Evolutionary conservation across 2,113 vertebrate species (phyloP), one percentile per base, ranked within the genome.

Genomic region (Poecile atricapillus): DNA sequence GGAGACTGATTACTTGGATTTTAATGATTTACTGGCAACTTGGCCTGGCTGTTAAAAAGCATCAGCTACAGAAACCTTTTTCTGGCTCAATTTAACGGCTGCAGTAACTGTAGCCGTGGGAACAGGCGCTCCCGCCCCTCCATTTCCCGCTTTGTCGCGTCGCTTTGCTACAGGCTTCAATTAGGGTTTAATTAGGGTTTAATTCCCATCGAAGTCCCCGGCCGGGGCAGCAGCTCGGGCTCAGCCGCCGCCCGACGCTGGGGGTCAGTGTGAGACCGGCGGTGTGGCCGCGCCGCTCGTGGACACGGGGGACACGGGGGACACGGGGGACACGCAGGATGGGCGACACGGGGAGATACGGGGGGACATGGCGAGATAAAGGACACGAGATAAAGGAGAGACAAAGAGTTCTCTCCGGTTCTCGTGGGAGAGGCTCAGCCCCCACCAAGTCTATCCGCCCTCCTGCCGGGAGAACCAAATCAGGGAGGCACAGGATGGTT

Each of bases 231-330:
- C 55, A 20, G 79, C 49, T 55, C 41, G 63, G 87, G 55, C 79
- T 90, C 79, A 49, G 63, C 47, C 63, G 17, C 55, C 56, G 64
- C 60, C 58, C 41, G 71, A 86, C 97, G 56, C 96, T 97, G 97
- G 98, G 97, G 96, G 97, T 96, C 97, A 98, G 94, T 90, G 90
- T 88, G 73, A 92, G 90, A 90, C 93, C 71, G 47, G 81, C 56
- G 81, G n/a, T 68, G 81, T 33, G 46, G 30, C 62, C 62, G 33
- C 44, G 52, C 68, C 44, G 22, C 44, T 18, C 30, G 59, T 11
- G 68, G 86, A 1, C 33, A 11, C 39, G 46, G 46, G 83, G 56
- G 17, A 55, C 11, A 47, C 11, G 12, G 19, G 78, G 28, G 20
- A 56, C 50, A 41, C 9, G 19, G 18, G 19, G 60, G 41, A 65